phyloP scores from a whole-genome alignment of 1,140 invertebrate genomes.

The Zaprionus ornatus region DNA sequence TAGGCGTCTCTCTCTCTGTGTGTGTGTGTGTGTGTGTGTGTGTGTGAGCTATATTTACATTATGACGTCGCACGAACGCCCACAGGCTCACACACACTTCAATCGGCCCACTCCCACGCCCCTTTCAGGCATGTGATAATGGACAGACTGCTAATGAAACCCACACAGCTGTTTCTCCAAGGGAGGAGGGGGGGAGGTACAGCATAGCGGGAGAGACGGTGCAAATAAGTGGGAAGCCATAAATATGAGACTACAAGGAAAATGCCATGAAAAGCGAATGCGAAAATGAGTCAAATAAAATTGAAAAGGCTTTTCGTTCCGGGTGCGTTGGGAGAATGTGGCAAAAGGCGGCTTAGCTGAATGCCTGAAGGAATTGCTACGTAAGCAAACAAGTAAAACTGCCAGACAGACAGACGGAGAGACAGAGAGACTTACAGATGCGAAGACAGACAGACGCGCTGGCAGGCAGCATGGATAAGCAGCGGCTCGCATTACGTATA shows the following conservation, averaged over 20 bases:
- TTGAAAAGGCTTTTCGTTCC: constrained; percentile 49
- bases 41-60: constrained; percentile 22
- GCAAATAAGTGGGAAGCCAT: constrained; percentile 69
- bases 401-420: constrained; percentile 21
- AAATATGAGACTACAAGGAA: constrained; percentile 61
- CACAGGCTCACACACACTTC: constrained; percentile 8
- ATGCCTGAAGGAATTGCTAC: constrained; percentile 48
- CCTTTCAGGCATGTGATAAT: constrained; percentile 39
- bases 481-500: constrained; percentile 64
- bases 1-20: not conserved
- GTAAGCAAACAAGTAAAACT: constrained; percentile 61
- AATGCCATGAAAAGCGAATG: constrained; percentile 49
- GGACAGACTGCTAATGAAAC: constrained; percentile 51
- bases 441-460: not conserved
- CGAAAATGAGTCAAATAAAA: constrained; percentile 57
- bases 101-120: constrained; percentile 24
- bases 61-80: constrained; percentile 38
- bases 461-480: not conserved
- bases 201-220: constrained; percentile 10
- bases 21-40: not conserved
- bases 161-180: constrained; percentile 44
- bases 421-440: too few species aligned
- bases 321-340: constrained; percentile 26
- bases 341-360: constrained; percentile 28
- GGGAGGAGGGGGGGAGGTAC: not conserved